Conservation (phyloP, 1,140 invertebrate genomes). For the Euwallacea similis region DNA sequence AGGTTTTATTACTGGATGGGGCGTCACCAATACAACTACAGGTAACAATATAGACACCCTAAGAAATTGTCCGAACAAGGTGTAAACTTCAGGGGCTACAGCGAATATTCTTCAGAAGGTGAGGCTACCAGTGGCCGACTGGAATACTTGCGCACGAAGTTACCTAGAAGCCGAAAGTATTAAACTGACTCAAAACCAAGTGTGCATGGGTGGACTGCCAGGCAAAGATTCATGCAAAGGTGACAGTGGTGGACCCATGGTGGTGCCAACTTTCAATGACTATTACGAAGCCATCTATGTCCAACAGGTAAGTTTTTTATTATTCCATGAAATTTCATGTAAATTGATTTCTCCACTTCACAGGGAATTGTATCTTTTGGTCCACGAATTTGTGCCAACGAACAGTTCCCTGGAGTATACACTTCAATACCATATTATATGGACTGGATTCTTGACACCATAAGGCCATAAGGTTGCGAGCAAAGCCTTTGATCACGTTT, state of each 20-base stretch:
- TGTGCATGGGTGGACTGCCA: conserved; percentile 63
- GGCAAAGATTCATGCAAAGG: conserved; percentile 54
- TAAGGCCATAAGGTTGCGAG: conserved; percentile 23
- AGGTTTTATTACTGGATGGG: conserved; percentile 63
- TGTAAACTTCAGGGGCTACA: conserved; percentile 37
- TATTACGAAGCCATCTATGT: conserved; percentile 42
- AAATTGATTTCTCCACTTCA: background rate
- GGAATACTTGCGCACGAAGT: conserved; percentile 53
- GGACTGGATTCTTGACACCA: conserved; percentile 57
- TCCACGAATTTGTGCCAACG: conserved; percentile 56
- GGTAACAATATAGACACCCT: conserved; percentile 32
- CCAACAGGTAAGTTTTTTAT: conserved; percentile 45
- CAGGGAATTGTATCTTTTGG: conserved; percentile 58
- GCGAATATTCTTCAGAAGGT: conserved; percentile 59
- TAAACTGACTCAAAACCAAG: conserved; percentile 56
- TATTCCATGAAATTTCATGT: no score
- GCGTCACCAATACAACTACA: conserved; percentile 56
- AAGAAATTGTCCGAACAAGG: conserved; percentile 1
- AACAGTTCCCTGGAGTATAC: conserved; percentile 65
- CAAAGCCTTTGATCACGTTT: background rate
- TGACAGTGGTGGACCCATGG: conserved; percentile 55
- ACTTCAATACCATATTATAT: conserved; percentile 63
- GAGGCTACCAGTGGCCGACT: conserved; percentile 54
- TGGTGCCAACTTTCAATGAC: conserved; percentile 52
- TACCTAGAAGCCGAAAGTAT: conserved; percentile 46